Evolutionary conservation across 2,797 vertebrate species (phyloP), one percentile per base, ranked within the genome.

Genomic region (Hapalemur alaotrensis): DNA sequence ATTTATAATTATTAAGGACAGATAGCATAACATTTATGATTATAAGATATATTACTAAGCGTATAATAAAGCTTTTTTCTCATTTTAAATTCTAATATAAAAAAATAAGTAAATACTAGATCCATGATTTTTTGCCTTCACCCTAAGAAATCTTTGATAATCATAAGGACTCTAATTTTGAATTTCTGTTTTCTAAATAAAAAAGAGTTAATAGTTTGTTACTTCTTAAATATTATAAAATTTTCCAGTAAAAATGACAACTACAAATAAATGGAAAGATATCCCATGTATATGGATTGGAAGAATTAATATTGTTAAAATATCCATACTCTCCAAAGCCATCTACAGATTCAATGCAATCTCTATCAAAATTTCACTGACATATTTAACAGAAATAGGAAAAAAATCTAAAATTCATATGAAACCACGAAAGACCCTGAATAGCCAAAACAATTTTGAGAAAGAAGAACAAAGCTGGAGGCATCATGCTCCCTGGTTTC

Each of bases 11-110:
- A 12, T 85, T 93, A 84, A 38, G 14, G 22, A 25, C 1, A 89
- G 30, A n/a, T 38, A 86, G 3, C 11, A 17, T 35, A 50, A 23
- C 0, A 61, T 41, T 23, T 85, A 35, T 46, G 1, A 65, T 48
- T 65, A 67, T 76, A 78, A 63, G 1, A 50, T 8, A 65, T 69
- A 52, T 54, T 5, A 4, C 2, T 35, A n/a, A 81, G 3, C 35
- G n/a, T 65, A 69, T 50, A 59, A 82, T 73, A 48, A 87, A 35
- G 43, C 46, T 63, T 50, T 50, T 35, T 4, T 70, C 20, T 90
- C 18, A 84, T 73, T 95, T 83, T 88, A 81, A 92, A 78, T 4
- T 80, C 5, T 61, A 80, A 84, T 79, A 30, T 6, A 50, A 92
- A 78, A 69, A 67, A 50, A 2, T 35, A 81, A 86, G 9, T 83